Conservation (phyloP, 2,888 invertebrate genomes). For the Ceraclea dissimilis region DNA sequence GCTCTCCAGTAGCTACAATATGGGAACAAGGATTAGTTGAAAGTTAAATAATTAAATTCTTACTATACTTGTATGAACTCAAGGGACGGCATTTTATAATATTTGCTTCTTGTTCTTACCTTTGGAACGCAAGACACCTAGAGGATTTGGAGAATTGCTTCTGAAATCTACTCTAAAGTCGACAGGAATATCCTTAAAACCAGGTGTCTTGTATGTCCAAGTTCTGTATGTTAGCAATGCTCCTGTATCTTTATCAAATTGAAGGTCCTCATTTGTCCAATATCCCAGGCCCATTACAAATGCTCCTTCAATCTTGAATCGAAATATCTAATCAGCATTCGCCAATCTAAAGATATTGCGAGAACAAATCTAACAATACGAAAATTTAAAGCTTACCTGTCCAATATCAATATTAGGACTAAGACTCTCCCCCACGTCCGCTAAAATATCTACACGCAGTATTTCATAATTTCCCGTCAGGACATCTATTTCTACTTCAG, state of each 20-base stretch:
- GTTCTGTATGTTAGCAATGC: slow-evolving; percentile 55
- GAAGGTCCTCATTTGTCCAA: slow-evolving; percentile 60
- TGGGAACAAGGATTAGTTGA: too few species aligned
- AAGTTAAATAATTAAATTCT: too few species aligned
- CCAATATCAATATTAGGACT: slow-evolving; percentile 67
- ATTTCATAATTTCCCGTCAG: slow-evolving; percentile 69
- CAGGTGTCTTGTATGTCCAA: slow-evolving; percentile 68
- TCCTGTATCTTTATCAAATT: slow-evolving; percentile 51
- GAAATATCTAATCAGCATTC: too few species aligned
- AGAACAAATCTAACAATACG: too few species aligned
- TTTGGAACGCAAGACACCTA: slow-evolving; percentile 62
- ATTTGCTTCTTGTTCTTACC: slow-evolving; percentile 34
- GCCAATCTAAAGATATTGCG: too few species aligned
- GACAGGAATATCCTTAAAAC: slow-evolving; percentile 60
- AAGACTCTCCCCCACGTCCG: slow-evolving; percentile 66
- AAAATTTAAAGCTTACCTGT: slow-evolving; percentile 44
- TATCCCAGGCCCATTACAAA: slow-evolving; percentile 66
- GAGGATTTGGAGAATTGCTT: slow-evolving; percentile 51
- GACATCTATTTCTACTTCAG: slow-evolving; percentile 71
- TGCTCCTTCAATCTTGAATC: slow-evolving; percentile 33
- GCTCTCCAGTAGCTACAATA: slow-evolving; percentile 54
- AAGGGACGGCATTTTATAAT: too few species aligned
- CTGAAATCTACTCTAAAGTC: slow-evolving; percentile 58
- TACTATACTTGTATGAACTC: too few species aligned
- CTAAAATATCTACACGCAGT: slow-evolving; percentile 60